Conservation (phyloP, 1,140 invertebrate species). For the Pteromalus puparum region DNA sequence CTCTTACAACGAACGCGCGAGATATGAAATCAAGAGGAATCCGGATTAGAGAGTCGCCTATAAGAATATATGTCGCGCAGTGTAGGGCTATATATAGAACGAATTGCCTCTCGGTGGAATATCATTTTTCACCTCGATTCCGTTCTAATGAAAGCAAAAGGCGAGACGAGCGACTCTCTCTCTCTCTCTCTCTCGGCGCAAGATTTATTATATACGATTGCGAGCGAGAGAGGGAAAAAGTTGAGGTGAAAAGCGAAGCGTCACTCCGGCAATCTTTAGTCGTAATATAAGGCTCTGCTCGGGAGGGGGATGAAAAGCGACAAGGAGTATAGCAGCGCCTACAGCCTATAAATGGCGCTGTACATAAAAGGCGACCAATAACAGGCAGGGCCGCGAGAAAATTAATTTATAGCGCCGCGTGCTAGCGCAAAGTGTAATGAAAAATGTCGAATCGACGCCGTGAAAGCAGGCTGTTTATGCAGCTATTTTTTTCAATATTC, state of each 20-base stretch:
- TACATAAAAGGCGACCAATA: constrained; percentile 55
- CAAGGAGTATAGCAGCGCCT: constrained; percentile 54
- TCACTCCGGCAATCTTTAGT: neutral
- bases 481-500: neutral
- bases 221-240: neutral
- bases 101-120: neutral
- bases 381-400: constrained; percentile 49
- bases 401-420: constrained; percentile 68
- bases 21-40: constrained; percentile 26
- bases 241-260: neutral
- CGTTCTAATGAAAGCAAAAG: neutral
- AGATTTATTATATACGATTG: constrained; percentile 11
- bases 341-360: constrained; percentile 58
- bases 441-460: constrained; percentile 52
- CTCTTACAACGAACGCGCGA: neutral
- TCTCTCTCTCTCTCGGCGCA: neutral
- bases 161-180: constrained; percentile 5
- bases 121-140: constrained; percentile 1
- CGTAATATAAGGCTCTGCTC: neutral
- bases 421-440: constrained; percentile 61
- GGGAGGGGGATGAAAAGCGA: neutral
- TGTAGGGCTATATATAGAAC: neutral
- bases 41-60: neutral
- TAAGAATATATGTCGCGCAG: neutral
- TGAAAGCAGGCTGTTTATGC: too few relatives aligned